Percentiles rank a stretch among this genome's conserved stretches.
These are phyloP conservation scores for Synergus gifuensis DNA, from an alignment of 2,888 invertebrate species.

Conservation along the genomic window DNA sequence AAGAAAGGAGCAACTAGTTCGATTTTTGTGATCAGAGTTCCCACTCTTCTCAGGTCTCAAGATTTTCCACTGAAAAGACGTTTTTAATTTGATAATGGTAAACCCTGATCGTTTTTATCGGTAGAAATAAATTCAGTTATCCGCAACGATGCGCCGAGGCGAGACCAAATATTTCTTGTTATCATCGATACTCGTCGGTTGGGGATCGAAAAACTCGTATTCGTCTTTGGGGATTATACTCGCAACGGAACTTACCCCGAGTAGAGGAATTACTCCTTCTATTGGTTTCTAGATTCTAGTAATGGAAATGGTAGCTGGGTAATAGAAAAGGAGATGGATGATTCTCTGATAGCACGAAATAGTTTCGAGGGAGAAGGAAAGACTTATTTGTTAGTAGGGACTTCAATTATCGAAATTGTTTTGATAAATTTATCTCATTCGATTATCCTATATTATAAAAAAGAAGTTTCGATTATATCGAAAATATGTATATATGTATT, in stretches of 20 bases:
- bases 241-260: slow-evolving; percentile 23
- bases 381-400: neutral
- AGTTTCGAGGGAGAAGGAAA: neutral
- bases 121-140: slow-evolving; percentile 38
- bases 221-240: slow-evolving; percentile 38
- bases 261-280: slow-evolving; percentile 1
- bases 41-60: neutral
- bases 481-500: no score
- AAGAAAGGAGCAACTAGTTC: neutral
- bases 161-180: slow-evolving; percentile 42
- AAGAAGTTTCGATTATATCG: no score
- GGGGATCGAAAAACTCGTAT: slow-evolving; percentile 31
- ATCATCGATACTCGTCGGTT: slow-evolving; percentile 38
- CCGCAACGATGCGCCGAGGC: slow-evolving; percentile 39
- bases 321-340: slow-evolving; percentile 25
- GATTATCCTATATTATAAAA: no score
- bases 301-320: slow-evolving; percentile 25
- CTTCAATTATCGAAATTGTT: neutral
- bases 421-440: neutral
- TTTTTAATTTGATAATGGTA: slow-evolving; percentile 35
- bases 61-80: slow-evolving; percentile 10
- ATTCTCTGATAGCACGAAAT: neutral
- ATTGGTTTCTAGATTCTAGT: neutral
- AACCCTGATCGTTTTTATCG: slow-evolving; percentile 30
- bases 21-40: neutral